phyloP scores from a whole-genome alignment of 2,888 invertebrate genomes.

The Drosophila pseudotakahashii region DNA sequence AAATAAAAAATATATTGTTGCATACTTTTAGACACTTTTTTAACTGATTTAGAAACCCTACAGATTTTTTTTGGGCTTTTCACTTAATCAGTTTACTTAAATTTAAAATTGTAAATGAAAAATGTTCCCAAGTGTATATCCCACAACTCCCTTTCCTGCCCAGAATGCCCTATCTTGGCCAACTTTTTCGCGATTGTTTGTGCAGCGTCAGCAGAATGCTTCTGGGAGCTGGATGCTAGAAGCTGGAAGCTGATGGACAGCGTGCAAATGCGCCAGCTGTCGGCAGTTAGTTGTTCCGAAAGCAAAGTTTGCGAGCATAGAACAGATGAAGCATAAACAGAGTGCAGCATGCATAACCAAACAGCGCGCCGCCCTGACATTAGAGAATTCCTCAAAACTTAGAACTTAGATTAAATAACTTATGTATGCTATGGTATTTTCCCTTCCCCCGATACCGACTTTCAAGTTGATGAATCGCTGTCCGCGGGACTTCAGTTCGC shows the following conservation, averaged over 20 bases:
- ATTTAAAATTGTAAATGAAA: too few relatives aligned
- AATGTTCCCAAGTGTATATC: neutral
- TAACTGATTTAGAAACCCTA: too few relatives aligned
- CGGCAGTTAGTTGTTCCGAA: constrained; percentile 63
- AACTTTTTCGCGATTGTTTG: constrained; percentile 16
- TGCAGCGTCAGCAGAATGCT: constrained; percentile 32
- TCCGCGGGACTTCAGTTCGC: constrained; percentile 88
- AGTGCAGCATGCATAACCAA: constrained; percentile 45
- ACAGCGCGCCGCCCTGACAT: constrained; percentile 40
- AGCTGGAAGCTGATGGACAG: constrained; percentile 25
- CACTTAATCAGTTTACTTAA: too few relatives aligned
- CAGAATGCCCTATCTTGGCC: neutral
- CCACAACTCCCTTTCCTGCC: neutral
- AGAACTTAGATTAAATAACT: constrained; percentile 33
- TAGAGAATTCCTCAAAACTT: constrained; percentile 66
- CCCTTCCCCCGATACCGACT: constrained; percentile 81
- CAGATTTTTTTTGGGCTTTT: too few relatives aligned
- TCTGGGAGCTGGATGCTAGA: constrained; percentile 16
- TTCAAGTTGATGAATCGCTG: constrained; percentile 87
- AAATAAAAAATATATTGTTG: neutral
- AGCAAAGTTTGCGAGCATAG: constrained; percentile 23
- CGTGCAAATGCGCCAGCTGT: constrained; percentile 64
- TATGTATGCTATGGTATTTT: neutral
- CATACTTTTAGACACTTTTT: neutral
- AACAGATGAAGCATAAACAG: constrained; percentile 32